phyloP scores from a whole-genome alignment of 2,888 invertebrate species.

The Steinernema scapterisci region DNA sequence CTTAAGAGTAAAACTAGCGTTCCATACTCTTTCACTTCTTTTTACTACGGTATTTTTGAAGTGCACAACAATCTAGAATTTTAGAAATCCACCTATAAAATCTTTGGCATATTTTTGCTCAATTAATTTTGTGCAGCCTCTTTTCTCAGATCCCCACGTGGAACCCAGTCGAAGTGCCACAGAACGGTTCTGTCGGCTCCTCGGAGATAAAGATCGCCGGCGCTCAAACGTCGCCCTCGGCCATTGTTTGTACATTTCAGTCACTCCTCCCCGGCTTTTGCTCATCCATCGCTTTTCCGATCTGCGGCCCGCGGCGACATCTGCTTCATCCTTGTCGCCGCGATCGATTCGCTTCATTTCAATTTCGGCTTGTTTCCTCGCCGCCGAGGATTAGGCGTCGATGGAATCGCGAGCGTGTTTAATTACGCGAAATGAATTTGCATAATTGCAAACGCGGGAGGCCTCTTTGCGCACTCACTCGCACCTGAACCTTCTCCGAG shows the following conservation, averaged over 20 bases:
- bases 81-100: too few species aligned
- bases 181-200: neutral
- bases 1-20: too few species aligned
- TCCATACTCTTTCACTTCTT: too few species aligned
- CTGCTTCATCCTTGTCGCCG: neutral
- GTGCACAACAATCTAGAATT: too few species aligned
- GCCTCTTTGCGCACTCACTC: neutral
- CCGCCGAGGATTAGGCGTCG: slow-evolving; percentile 14
- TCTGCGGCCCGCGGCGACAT: slow-evolving; percentile 17
- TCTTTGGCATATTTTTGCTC: too few species aligned
- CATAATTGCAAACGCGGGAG: slow-evolving; percentile 27
- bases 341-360: slow-evolving; percentile 17
- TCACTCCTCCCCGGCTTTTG: neutral
- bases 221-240: neutral
- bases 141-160: neutral
- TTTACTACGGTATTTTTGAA: too few species aligned
- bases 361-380: neutral
- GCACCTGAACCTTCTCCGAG: slow-evolving; percentile 16
- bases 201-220: slow-evolving; percentile 27
- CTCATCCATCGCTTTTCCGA: slow-evolving; percentile 14
- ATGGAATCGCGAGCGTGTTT: slow-evolving; percentile 2
- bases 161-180: neutral
- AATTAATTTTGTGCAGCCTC: too few species aligned
- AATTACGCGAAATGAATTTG: slow-evolving; percentile 30
- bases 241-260: slow-evolving; percentile 22